phyloP scores from a whole-genome alignment of 1,140 invertebrate genomes.

The Andricus grossulariae region DNA sequence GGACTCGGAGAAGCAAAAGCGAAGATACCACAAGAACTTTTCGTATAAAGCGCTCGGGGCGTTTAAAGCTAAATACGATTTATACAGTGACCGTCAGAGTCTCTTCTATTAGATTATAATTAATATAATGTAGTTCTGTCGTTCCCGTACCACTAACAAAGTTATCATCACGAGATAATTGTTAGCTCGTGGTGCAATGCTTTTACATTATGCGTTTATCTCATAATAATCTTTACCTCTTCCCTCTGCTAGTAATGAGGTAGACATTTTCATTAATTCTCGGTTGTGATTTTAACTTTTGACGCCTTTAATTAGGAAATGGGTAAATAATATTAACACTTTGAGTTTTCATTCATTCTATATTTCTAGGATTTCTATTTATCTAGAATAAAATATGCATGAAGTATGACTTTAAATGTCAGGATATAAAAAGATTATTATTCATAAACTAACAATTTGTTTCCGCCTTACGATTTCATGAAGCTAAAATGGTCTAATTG shows the following conservation, averaged over 20 bases:
- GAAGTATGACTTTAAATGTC: too few relatives aligned
- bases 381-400: not conserved
- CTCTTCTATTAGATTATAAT: constrained; percentile 61
- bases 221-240: constrained; percentile 46
- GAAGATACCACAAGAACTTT: constrained; percentile 30
- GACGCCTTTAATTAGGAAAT: too few relatives aligned
- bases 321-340: too few relatives aligned
- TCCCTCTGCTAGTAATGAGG: not conserved
- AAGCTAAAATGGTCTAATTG: not conserved
- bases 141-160: constrained; percentile 56
- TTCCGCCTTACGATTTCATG: not conserved
- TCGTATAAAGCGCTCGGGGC: constrained; percentile 32
- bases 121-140: constrained; percentile 59
- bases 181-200: constrained; percentile 46
- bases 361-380: not conserved
- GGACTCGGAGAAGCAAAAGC: not conserved
- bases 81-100: constrained; percentile 38
- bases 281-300: too few relatives aligned
- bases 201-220: constrained; percentile 53
- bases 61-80: constrained; percentile 47
- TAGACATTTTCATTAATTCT: too few relatives aligned
- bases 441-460: not conserved
- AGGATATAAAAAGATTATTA: too few relatives aligned
- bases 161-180: constrained; percentile 61
- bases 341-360: too few relatives aligned